phyloP scores from a whole-genome alignment of 2,113 vertebrate genomes.

The Thymallus thymallus region DNA sequence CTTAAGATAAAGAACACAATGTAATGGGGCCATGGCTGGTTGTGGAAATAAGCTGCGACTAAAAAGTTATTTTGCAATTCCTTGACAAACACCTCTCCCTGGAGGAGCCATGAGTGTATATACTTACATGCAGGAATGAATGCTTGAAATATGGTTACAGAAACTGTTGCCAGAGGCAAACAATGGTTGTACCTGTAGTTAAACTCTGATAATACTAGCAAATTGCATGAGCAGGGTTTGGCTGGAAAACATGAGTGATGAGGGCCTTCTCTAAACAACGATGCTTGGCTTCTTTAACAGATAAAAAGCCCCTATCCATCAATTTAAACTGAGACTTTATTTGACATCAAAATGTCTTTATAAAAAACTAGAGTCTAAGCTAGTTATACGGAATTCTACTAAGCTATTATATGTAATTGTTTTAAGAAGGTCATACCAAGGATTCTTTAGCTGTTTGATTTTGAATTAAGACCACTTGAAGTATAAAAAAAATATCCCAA shows the following conservation, averaged over 20 bases:
- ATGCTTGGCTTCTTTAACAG: constrained; percentile 52
- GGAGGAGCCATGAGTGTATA: neutral
- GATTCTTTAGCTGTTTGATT: no score
- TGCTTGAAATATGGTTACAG: neutral
- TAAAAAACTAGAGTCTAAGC: constrained; percentile 11
- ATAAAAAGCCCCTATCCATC: constrained; percentile 43
- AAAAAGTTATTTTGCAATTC: no score
- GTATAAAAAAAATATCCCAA: neutral
- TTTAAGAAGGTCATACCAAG: no score
- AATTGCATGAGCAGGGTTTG: constrained; percentile 28
- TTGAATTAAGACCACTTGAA: no score
- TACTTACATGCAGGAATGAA: neutral
- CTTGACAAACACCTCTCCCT: no score
- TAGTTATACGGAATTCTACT: no score
- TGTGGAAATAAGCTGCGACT: no score
- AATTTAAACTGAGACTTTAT: constrained; percentile 36
- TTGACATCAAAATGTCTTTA: constrained; percentile 34
- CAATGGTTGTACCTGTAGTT: constrained; percentile 44
- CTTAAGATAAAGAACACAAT: no score
- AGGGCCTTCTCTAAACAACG: constrained; percentile 53
- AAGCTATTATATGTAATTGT: no score
- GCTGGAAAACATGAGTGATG: constrained; percentile 40
- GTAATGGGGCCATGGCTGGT: no score
- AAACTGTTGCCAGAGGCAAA: constrained; percentile 5
- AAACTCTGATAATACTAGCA: constrained; percentile 43